Base-by-base conservation (phyloP, 1,140 invertebrate species). In the Conus ventricosus region DNA sequence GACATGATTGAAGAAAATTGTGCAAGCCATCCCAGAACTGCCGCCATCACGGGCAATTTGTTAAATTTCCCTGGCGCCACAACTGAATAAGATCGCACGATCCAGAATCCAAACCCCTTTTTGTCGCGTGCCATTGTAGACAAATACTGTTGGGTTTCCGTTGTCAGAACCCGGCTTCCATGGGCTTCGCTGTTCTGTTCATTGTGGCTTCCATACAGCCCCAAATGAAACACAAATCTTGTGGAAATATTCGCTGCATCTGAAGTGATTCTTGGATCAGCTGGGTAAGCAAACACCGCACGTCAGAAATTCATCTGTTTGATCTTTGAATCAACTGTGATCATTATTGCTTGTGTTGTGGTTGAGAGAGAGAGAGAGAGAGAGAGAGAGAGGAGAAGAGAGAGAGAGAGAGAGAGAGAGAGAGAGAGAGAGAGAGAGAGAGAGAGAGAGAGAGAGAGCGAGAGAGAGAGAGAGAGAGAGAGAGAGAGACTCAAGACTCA, bases 111-210 rank as follows among this genome's bases (percentile, higher is more conserved):
- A 83, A 55, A 83, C 51, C 81, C 23, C 13, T 53, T 55, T 83
- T 83, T 83, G 81, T 83, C 51, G 13, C 51, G 20, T 23, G 39
- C 27, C 10, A 55, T 83, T 83, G 54, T 83, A 83, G 54, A 83
- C 81, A 83, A 83, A 39, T 53, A 39, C 13, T 57, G 13, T 57
- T 23, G 11, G 51, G 39, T n/a, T 83, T 25, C 20, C 53, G 0
- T 83, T 83, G 55, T 83, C 81, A 83, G 81, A 20, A 20, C 54
- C 53, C 51, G 20, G 8, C 20, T 53, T 20, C 81, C 25, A 10
- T 25, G 53, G 11, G 53, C 55, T 55, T 39, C 81, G 20, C 81
- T 6, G 11, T 57, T 8, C 51, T 55, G 81, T 83, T 83, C 55
- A 55, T 83, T 83, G 53, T 54, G 13, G 51, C 53, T 55, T 25